Evolutionary conservation across 2,888 invertebrate genomes (phyloP).

Genomic region (Philopedon plagiatum): DNA sequence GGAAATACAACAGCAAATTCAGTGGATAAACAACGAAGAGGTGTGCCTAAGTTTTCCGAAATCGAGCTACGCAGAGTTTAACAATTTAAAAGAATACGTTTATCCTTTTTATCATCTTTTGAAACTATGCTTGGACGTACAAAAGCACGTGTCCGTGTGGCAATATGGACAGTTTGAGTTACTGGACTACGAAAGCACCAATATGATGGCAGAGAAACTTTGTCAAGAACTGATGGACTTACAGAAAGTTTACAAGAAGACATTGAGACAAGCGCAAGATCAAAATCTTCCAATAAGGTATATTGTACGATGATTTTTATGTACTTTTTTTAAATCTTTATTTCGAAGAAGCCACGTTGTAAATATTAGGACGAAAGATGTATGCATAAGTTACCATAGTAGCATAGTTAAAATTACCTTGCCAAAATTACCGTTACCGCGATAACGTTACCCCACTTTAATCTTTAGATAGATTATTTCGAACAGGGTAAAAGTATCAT

Average conservation of each 20-base stretch:
- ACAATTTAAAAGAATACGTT: slow-evolving; percentile 81
- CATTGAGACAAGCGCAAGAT: slow-evolving; percentile 83
- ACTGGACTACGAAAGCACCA: slow-evolving; percentile 83
- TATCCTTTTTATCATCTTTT: slow-evolving; percentile 80
- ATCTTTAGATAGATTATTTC: no score
- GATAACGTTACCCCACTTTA: no score
- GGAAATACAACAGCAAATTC: slow-evolving; percentile 81
- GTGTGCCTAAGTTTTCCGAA: slow-evolving; percentile 86
- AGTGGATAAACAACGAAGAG: slow-evolving; percentile 93
- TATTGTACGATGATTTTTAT: neutral
- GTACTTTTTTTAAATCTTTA: no score
- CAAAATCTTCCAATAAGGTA: slow-evolving; percentile 75
- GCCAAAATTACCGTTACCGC: no score
- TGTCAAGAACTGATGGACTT: slow-evolving; percentile 82
- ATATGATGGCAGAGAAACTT: slow-evolving; percentile 82
- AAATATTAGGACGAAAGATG: no score
- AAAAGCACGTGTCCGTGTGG: slow-evolving; percentile 87
- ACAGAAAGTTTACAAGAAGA: slow-evolving; percentile 82
- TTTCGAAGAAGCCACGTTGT: no score
- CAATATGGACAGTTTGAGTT: slow-evolving; percentile 93
- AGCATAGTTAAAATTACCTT: no score
- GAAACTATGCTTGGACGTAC: slow-evolving; percentile 80
- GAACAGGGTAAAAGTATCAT: no score
- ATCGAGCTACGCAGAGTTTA: slow-evolving; percentile 83
- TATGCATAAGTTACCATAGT: no score